Evolutionary conservation across 2,113 vertebrate species (phyloP).

Genomic region (Phylloscopus trochilus): DNA sequence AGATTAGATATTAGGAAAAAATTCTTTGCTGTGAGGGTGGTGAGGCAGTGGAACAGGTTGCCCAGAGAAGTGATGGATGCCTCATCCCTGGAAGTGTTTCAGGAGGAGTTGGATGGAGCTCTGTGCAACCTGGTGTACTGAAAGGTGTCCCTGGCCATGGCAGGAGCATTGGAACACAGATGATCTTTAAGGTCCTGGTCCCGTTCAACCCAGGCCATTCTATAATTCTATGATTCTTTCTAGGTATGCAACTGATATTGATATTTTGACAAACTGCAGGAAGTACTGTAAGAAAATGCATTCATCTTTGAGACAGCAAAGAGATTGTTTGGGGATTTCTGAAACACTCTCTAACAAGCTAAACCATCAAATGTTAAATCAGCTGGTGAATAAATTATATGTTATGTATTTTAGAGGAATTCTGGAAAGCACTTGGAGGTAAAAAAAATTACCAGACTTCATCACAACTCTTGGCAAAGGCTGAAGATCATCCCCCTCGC

Average conservation of each 20-base stretch:
- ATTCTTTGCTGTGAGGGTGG: not conserved
- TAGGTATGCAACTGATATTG: not conserved
- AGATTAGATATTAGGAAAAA: not conserved
- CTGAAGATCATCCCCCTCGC: conserved; percentile 75
- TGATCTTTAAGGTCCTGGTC: not conserved
- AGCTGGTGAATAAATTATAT: not conserved
- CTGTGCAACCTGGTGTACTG: not conserved
- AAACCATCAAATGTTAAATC: not conserved
- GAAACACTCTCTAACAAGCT: not conserved
- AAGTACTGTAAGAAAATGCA: not conserved
- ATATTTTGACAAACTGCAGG: not conserved
- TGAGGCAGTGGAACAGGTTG: not conserved
- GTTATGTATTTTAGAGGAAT: conserved; percentile 74
- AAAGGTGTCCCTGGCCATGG: not conserved
- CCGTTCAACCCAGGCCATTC: not conserved
- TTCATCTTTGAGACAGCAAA: not conserved
- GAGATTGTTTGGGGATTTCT: not conserved
- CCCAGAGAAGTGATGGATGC: not conserved
- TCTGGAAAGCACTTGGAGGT: conserved; percentile 86
- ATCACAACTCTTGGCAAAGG: conserved; percentile 71
- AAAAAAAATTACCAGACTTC: conserved; percentile 87
- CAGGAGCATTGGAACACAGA: not conserved
- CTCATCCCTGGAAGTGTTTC: not conserved
- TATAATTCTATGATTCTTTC: not conserved
- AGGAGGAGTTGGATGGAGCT: not conserved